Evolutionary conservation across 2,888 invertebrate species (phyloP).

Genomic region (Lepidocyrtinus sp.): DNA sequence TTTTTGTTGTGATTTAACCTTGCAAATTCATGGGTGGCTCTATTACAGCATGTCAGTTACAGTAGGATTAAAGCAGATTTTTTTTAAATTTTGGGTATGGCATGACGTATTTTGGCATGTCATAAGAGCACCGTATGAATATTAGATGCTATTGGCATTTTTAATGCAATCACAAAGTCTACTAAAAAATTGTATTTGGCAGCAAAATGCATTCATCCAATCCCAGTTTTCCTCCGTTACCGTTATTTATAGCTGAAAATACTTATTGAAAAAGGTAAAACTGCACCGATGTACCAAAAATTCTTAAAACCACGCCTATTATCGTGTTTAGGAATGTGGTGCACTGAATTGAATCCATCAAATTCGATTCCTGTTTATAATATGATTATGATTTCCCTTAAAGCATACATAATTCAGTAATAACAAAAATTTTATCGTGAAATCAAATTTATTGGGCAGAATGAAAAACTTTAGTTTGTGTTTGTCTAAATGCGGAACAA

Average conservation of each 20-base stretch:
- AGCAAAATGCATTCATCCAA: neutral
- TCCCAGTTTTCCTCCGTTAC: neutral
- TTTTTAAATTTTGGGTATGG: neutral
- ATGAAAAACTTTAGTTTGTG: neutral
- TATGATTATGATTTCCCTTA: neutral
- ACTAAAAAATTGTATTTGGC: neutral
- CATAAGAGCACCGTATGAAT: neutral
- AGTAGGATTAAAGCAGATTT: no score
- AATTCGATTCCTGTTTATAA: no score
- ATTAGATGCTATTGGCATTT: no score
- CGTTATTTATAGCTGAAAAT: neutral
- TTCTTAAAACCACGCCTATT: no score
- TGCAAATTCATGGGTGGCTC: slow-evolving; percentile 23
- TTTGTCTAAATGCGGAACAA: no score
- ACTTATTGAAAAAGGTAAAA: neutral
- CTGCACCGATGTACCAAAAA: neutral
- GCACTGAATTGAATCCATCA: no score
- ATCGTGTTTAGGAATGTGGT: no score
- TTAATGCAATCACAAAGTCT: no score
- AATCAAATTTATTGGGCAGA: neutral
- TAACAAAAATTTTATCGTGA: neutral
- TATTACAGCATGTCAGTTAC: neutral
- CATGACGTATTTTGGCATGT: neutral
- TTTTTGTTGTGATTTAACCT: neutral
- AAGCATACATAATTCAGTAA: neutral